Evolutionary conservation across 2,888 invertebrate species (phyloP).

Genomic region (Acanthoscelides obtectus): DNA sequence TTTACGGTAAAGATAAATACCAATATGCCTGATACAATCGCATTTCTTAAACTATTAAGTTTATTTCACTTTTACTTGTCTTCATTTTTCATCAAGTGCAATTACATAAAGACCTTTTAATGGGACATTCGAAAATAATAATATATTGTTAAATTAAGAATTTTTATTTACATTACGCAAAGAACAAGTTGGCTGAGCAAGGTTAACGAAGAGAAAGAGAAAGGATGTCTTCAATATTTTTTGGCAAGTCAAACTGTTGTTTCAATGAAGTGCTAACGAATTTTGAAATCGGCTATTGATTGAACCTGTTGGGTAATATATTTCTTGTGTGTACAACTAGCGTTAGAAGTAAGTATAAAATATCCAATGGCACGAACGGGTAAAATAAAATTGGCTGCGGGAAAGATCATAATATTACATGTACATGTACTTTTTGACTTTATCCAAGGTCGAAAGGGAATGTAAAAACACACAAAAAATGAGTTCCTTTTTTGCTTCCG

Average conservation of each 20-base stretch:
- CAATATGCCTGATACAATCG: not conserved
- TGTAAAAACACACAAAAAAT: too few species aligned
- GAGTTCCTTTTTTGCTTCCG: too few species aligned
- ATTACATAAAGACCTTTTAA: not conserved
- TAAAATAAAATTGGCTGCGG: too few species aligned
- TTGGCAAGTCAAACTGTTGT: not conserved
- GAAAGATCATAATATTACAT: too few species aligned
- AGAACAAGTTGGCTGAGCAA: not conserved
- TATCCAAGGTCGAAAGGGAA: too few species aligned
- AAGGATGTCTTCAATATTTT: not conserved
- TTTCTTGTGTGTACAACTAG: too few species aligned
- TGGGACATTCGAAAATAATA: not conserved
- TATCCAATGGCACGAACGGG: too few species aligned
- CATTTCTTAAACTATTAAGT: not conserved
- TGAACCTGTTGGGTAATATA: too few species aligned
- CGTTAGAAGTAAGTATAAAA: too few species aligned
- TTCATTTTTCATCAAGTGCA: not conserved
- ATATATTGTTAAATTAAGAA: not conserved
- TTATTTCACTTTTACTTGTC: not conserved
- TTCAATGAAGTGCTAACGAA: not conserved
- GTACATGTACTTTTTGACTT: too few species aligned
- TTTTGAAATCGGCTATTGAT: not conserved
- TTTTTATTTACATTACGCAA: not conserved
- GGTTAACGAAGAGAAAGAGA: not conserved
- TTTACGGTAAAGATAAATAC: too few species aligned